Conservation (phyloP, 2,113 vertebrate genomes). For the Austrofundulus limnaeus region DNA sequence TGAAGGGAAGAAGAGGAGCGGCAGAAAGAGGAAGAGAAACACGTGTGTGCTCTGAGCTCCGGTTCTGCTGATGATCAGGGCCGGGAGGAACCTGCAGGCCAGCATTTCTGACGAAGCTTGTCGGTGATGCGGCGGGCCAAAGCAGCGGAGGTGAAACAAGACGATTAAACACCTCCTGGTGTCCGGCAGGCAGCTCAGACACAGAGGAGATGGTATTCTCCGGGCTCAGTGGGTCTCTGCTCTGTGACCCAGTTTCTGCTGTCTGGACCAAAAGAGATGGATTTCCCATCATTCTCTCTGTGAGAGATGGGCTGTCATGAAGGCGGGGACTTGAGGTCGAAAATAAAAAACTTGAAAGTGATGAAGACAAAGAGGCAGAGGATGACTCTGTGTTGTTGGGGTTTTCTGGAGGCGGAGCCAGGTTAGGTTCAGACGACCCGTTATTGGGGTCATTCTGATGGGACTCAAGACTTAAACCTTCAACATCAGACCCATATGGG, state of each 20-base stretch:
- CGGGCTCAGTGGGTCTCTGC: not conserved
- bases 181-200: not conserved
- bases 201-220: not conserved
- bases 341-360: slow-evolving; percentile 7
- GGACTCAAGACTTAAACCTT: not conserved
- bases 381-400: not conserved
- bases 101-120: not conserved
- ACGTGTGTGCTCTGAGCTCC: not conserved
- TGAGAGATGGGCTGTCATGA: slow-evolving; percentile 7
- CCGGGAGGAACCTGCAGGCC: not conserved
- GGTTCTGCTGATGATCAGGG: slow-evolving; percentile 6
- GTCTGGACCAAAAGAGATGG: not conserved
- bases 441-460: not conserved
- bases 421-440: not conserved
- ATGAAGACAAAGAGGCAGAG: slow-evolving; percentile 12
- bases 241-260: slow-evolving; percentile 7
- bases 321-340: slow-evolving; percentile 1
- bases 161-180: not conserved
- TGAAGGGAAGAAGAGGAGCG: not conserved
- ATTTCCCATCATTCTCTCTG: slow-evolving; percentile 2
- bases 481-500: slow-evolving; percentile 7
- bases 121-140: not conserved
- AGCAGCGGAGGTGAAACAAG: not conserved
- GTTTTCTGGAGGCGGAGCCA: slow-evolving; percentile 26
- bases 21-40: not conserved